Evolutionary conservation across 2,797 vertebrate species (phyloP).

Genomic region (Macrochelys suwanniensis): DNA sequence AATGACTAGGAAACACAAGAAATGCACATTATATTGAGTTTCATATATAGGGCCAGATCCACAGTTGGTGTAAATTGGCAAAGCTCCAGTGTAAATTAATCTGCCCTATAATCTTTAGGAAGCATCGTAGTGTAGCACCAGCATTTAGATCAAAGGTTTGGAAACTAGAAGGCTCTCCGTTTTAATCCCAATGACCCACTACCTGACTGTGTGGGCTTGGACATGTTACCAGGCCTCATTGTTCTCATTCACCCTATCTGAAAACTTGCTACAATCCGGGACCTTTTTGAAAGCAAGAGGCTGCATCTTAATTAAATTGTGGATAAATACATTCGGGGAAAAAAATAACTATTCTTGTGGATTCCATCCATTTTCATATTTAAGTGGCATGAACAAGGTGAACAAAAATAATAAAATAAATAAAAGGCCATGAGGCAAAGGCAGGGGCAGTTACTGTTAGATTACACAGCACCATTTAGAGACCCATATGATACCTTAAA

Average conservation of each 20-base stretch:
- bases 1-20: constrained; percentile 32
- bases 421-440: neutral
- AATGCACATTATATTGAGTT: constrained; percentile 4
- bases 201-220: neutral
- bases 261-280: neutral
- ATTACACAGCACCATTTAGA: neutral
- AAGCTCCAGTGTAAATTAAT: neutral
- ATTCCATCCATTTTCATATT: constrained; percentile 15
- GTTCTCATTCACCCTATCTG: neutral
- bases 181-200: constrained; percentile 7
- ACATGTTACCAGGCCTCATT: neutral
- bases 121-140: neutral
- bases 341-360: neutral
- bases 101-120: neutral
- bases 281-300: neutral
- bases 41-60: neutral
- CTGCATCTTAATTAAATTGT: neutral
- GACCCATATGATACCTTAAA: neutral
- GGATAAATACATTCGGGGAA: neutral
- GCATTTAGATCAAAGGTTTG: constrained; percentile 24
- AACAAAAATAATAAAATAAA: neutral
- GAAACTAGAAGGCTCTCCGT: neutral
- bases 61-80: neutral
- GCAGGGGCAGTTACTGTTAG: neutral
- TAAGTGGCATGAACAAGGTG: neutral